Conservation (phyloP, 1,140 invertebrate species). For the Mercenaria mercenaria region DNA sequence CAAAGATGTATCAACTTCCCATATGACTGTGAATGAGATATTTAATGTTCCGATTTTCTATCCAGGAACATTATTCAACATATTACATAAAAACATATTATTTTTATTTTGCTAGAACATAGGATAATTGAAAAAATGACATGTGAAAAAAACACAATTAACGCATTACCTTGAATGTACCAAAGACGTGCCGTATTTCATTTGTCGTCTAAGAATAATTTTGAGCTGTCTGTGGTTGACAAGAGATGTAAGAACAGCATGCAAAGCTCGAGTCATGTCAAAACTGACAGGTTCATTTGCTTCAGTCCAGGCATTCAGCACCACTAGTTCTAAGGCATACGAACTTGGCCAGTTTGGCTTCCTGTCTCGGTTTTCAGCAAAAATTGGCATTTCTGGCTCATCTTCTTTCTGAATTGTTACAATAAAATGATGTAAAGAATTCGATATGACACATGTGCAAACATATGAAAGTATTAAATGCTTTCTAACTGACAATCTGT, state of each 20-base stretch:
- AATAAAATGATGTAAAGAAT: too few relatives aligned
- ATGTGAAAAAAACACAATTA: too few relatives aligned
- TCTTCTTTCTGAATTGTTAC: not conserved
- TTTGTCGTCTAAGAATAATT: not conserved
- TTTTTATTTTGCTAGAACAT: too few relatives aligned
- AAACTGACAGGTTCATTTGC: constrained; percentile 1
- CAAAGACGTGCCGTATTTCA: not conserved
- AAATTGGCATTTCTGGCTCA: constrained; percentile 6
- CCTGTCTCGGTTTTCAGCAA: not conserved
- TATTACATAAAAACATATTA: too few relatives aligned
- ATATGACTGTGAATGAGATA: too few relatives aligned
- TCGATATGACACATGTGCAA: too few relatives aligned
- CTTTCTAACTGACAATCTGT: too few relatives aligned
- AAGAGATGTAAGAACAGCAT: constrained; percentile 45
- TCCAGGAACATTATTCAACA: too few relatives aligned
- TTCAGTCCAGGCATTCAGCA: constrained; percentile 42
- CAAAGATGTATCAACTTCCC: too few relatives aligned
- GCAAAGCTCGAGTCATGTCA: constrained; percentile 15
- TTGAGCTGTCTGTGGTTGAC: constrained; percentile 21
- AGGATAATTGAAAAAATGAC: too few relatives aligned
- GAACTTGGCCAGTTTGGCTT: constrained; percentile 46
- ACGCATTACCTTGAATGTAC: not conserved
- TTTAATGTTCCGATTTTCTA: too few relatives aligned
- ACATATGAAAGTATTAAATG: too few relatives aligned
- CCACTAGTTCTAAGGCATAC: constrained; percentile 36